phyloP scores from a whole-genome alignment of 2,888 invertebrate species.

The Chrysodeixis includens region DNA sequence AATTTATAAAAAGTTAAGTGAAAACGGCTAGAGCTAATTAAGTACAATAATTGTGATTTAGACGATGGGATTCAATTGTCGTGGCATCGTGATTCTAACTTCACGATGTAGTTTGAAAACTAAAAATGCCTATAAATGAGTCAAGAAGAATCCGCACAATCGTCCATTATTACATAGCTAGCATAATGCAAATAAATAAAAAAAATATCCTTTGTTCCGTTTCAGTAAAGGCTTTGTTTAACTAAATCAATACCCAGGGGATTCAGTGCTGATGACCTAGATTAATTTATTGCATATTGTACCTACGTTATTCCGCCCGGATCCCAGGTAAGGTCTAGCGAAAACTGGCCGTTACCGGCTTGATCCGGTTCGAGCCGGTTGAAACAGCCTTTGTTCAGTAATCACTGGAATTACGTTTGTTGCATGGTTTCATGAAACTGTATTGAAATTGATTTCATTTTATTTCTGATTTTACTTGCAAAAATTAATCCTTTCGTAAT shows the following conservation, averaged over 20 bases:
- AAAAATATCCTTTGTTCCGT: slow-evolving; percentile 17
- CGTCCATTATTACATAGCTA: too few relatives aligned
- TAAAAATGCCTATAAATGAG: too few relatives aligned
- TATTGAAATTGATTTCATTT: background rate
- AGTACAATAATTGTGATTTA: too few relatives aligned
- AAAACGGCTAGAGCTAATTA: too few relatives aligned
- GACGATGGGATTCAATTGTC: too few relatives aligned
- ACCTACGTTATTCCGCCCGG: slow-evolving; percentile 28
- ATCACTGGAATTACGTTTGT: slow-evolving; percentile 12
- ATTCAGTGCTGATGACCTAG: slow-evolving; percentile 40
- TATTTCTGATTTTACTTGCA: background rate
- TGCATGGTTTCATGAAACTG: background rate
- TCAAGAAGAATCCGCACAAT: too few relatives aligned
- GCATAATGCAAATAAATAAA: background rate
- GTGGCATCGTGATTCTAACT: too few relatives aligned
- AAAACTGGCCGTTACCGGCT: slow-evolving; percentile 18
- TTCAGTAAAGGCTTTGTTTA: slow-evolving; percentile 2
- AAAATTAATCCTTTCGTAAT: background rate
- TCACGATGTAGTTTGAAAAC: too few relatives aligned
- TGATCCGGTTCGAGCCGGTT: slow-evolving; percentile 32
- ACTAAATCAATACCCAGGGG: slow-evolving; percentile 40
- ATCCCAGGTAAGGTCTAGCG: slow-evolving; percentile 24
- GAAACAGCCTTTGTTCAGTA: slow-evolving; percentile 36
- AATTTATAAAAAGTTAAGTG: too few relatives aligned
- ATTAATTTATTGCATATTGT: slow-evolving; percentile 51